Base-by-base conservation (phyloP, 2,113 vertebrate species). In the Vireo altiloquus region DNA sequence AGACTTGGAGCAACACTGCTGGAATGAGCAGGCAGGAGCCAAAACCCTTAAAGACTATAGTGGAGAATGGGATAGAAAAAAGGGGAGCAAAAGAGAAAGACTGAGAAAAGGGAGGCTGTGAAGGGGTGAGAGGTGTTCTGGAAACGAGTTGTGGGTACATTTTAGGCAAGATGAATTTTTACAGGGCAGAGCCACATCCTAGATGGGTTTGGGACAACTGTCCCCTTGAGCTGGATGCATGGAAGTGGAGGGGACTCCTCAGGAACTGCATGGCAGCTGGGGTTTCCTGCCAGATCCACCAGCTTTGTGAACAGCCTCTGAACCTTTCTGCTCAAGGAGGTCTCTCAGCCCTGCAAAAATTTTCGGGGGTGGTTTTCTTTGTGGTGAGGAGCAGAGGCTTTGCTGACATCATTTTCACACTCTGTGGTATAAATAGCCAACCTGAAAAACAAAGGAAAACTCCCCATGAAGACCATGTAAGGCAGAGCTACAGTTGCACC, bases 361-460 rank as follows among this genome's bases (percentile, higher is more conserved):
- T 90, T 53, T 87, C 0, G 1, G 35, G 31, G 57, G 44, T 79
- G 53, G 6, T 76, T 87, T 95, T 89, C 84, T 79, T 64, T 11
- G 6, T 33, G 5, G 61, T 0, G 1, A 79, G 60, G 47, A 88
- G 77, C 72, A 80, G 80, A 81, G 86, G 61, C 66, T 94, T 82
- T 0, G 4, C 83, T 96, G 92, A 96, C 92, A 93, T 94, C 44
- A 94, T 95, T 90, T 95, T 90, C 76, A 93, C 69, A 59, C 88
- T 83, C 66, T 4, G 5, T 0, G 1, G 88, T 95, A 97, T 95
- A 96, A 97, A 96, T 96, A 95, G 92, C 92, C 60, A 90, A 90
- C 57, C 69, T 61, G 57, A 90, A 96, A 96, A 97, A 97, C 93
- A 96, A 96, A 96, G 94, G 94, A 96, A 95, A 96, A 89, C 83